Evolutionary conservation across 2,797 vertebrate genomes (phyloP).

Genomic region (Pempheris klunzingeri): DNA sequence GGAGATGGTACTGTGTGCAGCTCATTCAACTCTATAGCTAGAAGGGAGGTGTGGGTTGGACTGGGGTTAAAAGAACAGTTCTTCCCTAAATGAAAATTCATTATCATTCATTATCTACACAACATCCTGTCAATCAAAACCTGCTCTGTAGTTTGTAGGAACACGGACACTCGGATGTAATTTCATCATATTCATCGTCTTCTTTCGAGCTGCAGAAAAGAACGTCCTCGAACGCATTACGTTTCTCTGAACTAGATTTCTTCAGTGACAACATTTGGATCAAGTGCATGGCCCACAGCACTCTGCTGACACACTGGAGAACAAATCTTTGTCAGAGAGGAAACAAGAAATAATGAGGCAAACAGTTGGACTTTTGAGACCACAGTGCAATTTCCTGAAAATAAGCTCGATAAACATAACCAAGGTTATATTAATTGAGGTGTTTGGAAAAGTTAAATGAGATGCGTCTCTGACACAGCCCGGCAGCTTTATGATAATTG

Average conservation of each 20-base stretch:
- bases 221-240: slow-evolving; percentile 17
- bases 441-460: slow-evolving; percentile 23
- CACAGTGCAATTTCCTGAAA: slow-evolving; percentile 12
- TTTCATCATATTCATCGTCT: slow-evolving; percentile 6
- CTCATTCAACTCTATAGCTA: slow-evolving; percentile 32
- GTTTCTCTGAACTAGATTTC: slow-evolving; percentile 29
- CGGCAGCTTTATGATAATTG: neutral
- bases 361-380: slow-evolving; percentile 26
- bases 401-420: neutral
- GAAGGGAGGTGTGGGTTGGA: slow-evolving; percentile 18
- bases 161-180: slow-evolving; percentile 1
- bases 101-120: slow-evolving; percentile 42
- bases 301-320: slow-evolving; percentile 13
- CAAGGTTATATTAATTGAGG: no score
- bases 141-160: neutral
- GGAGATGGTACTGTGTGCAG: slow-evolving; percentile 16
- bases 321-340: slow-evolving; percentile 36
- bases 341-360: slow-evolving; percentile 43
- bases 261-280: slow-evolving; percentile 32
- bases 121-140: slow-evolving; percentile 44
- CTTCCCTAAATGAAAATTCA: slow-evolving; percentile 27
- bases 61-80: slow-evolving; percentile 40
- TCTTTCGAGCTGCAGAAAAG: slow-evolving; percentile 10
- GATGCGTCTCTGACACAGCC: slow-evolving; percentile 5
- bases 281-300: slow-evolving; percentile 14